Conservation (phyloP, 2,888 invertebrate species). For the Omphaloscelis lunosa region DNA sequence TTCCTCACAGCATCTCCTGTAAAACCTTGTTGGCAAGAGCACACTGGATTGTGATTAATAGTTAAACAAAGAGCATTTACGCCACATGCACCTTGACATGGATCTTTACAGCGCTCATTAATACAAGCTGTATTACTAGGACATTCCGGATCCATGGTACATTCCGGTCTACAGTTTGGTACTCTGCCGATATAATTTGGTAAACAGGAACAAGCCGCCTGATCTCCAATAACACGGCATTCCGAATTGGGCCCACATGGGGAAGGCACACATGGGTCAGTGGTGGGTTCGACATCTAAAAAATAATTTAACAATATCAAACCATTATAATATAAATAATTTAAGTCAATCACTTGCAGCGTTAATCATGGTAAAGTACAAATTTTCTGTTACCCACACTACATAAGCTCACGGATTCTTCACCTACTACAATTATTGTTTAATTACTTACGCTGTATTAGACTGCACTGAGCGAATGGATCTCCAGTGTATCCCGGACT, state of each 20-base stretch:
- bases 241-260: slow-evolving; percentile 96
- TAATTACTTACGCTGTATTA: slow-evolving; percentile 90
- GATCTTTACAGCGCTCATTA: slow-evolving; percentile 95
- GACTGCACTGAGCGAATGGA: slow-evolving; percentile 93
- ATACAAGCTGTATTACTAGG: slow-evolving; percentile 95
- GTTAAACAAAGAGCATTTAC: slow-evolving; percentile 95
- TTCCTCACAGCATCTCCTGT: slow-evolving; percentile 94
- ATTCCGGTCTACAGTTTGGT: slow-evolving; percentile 96
- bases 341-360: neutral
- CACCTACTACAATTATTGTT: neutral
- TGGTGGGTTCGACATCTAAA: slow-evolving; percentile 71
- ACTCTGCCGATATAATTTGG: slow-evolving; percentile 95
- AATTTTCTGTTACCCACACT: neutral
- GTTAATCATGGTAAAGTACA: neutral
- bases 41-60: slow-evolving; percentile 95
- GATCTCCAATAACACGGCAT: slow-evolving; percentile 94
- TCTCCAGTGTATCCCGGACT: slow-evolving; percentile 94
- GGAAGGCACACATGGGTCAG: slow-evolving; percentile 94
- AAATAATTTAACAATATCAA: slow-evolving; percentile 14
- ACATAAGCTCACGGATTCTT: neutral
- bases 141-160: slow-evolving; percentile 95
- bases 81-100: slow-evolving; percentile 95
- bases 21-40: slow-evolving; percentile 95
- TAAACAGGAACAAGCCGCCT: slow-evolving; percentile 96
- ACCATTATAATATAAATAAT: neutral